Evolutionary conservation across 1,140 invertebrate genomes (phyloP), one percentile per base, ranked within the genome.

Genomic region (Drosophila murphyi): DNA sequence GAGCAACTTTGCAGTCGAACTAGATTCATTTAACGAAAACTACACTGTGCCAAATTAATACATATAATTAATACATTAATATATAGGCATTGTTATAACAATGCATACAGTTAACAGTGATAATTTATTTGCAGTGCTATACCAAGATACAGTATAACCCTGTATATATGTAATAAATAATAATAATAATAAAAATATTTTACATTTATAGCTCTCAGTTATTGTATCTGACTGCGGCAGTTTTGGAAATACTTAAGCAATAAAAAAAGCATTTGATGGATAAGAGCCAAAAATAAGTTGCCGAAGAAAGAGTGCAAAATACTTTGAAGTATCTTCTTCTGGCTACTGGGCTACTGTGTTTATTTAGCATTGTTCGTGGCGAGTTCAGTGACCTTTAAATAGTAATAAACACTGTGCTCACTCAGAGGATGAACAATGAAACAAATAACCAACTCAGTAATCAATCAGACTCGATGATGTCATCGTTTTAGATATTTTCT

Each of bases 251-350:
- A 20, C 56, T 47, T 47, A 43, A 28, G 28, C 39, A 5, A 57
- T 57, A 59, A 32, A 45, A 8, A 59, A 34, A 59, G 6, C 5
- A n/a, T 20, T 29, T 41, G 55, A 12, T 57, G n/a, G 39, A 45
- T 45, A 45, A 32, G 29, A 43, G n/a, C 39, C 31, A 8, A 57
- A 57, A 41, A 57, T 41, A 50, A n/a, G 10, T 4, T 31, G 20
- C 20, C 20, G 29, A 31, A 29, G 3, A 50, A 45, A 31, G 59
- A 70, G 68, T 73, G 64, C 63, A 50, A 68, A 73, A 55, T 47
- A 55, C 71, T 60, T 68, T 73, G 7, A 54, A 73, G 71, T 60
- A 41, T 6, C 6, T 62, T 39, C 62, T 73, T 74, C 5, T 61
- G 10, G 10, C 39, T 69, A 68, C 32, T 54, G 43, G 69, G 51